Percentiles rank a stretch among this genome's conserved stretches.
Evolutionary conservation across 2,888 invertebrate genomes (phyloP).

Genomic region (Ophion ellenae): DNA sequence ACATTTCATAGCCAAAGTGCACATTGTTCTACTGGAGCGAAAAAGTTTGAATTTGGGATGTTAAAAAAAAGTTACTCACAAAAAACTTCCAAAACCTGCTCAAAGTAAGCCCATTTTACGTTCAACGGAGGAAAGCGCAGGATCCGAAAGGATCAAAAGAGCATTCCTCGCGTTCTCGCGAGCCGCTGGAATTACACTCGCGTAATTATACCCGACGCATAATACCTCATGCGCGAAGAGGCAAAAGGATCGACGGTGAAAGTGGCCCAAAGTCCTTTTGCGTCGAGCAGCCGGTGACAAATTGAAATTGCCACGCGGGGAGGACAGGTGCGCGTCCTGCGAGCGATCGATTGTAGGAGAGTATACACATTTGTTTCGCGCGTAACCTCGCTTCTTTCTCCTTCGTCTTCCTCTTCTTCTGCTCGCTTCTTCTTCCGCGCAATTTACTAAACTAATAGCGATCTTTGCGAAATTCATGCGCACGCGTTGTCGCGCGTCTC

Average conservation of each 20-base stretch:
- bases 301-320: constrained; percentile 21
- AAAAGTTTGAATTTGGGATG: no score
- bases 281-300: constrained; percentile 37
- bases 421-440: not conserved
- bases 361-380: not conserved
- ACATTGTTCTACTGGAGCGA: no score
- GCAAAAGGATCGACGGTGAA: constrained; percentile 49
- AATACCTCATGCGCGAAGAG: constrained; percentile 22
- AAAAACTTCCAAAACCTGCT: no score
- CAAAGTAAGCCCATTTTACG: no score
- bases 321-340: constrained; percentile 29
- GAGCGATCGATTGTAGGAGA: not conserved
- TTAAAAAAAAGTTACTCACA: no score
- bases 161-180: not conserved
- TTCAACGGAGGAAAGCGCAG: no score
- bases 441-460: constrained; percentile 4
- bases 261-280: constrained; percentile 39
- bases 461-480: not conserved
- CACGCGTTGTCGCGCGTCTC: not conserved
- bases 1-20: no score
- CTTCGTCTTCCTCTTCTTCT: not conserved
- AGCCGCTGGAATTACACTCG: not conserved
- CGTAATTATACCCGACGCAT: constrained; percentile 38
- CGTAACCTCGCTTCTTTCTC: not conserved
- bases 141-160: no score